A percentile compares a stretch with the other conserved stretches of the same genome.
phyloP scores from a whole-genome alignment of 2,797 vertebrate species.

The Tragelaphus eurycerus region DNA sequence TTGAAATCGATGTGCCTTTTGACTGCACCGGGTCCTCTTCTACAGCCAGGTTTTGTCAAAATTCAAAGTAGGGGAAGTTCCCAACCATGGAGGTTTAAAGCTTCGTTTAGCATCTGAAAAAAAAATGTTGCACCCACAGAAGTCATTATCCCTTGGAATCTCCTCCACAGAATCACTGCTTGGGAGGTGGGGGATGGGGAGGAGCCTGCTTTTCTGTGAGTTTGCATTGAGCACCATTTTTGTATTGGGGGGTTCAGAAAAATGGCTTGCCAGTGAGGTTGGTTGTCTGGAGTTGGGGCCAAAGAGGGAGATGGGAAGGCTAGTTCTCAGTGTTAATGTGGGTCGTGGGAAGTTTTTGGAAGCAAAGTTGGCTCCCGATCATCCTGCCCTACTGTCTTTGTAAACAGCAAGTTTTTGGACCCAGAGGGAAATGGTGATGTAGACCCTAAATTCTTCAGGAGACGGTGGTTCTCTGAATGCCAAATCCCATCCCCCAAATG shows the following conservation, averaged over 20 bases:
- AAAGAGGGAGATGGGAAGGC: neutral
- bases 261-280: neutral
- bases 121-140: neutral
- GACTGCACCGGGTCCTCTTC: neutral
- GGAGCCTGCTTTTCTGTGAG: neutral
- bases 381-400: neutral
- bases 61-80: neutral
- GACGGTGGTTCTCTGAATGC: neutral
- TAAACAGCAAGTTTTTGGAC: neutral
- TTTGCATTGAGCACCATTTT: neutral
- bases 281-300: neutral
- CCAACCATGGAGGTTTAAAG: rapidly evolving
- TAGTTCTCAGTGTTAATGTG: neutral
- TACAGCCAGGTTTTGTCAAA: neutral
- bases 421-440: neutral
- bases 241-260: neutral
- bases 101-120: neutral
- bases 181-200: neutral
- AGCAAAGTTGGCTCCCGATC: neutral
- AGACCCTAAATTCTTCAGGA: neutral
- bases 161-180: neutral
- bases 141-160: neutral
- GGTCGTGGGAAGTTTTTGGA: neutral
- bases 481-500: neutral
- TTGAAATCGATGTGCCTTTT: neutral